These are phyloP conservation scores for Thunnus thynnus DNA, from an alignment of 2,113 vertebrate species.

Conservation along the genomic window DNA sequence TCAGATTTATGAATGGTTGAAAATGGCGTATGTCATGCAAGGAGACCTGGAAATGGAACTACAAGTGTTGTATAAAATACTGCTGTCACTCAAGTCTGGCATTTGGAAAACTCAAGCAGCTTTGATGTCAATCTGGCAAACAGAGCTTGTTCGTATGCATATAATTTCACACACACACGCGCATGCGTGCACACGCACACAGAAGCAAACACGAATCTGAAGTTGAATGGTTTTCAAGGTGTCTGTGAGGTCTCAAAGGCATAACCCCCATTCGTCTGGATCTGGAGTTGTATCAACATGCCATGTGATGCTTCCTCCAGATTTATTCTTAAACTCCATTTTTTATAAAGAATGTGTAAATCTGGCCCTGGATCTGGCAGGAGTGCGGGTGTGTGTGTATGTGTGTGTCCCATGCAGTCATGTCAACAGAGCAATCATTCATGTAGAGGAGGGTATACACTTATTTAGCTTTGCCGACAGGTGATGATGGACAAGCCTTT, in stretches of 20 bases:
- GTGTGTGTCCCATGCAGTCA: constrained; percentile 72
- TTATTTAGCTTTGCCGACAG: constrained; percentile 72
- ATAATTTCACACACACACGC: constrained; percentile 8
- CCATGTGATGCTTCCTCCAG: constrained; percentile 71
- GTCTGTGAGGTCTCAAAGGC: constrained; percentile 66
- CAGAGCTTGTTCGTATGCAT: constrained; percentile 1
- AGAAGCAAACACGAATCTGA: constrained; percentile 37
- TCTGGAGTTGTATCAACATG: constrained; percentile 67
- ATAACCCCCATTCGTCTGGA: constrained; percentile 62
- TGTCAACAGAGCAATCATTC: constrained; percentile 83
- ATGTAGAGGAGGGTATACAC: constrained; percentile 71
- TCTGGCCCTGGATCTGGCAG: constrained; percentile 55
- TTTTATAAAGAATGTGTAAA: constrained; percentile 72
- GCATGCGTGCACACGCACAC: constrained; percentile 12
- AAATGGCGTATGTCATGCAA: background rate
- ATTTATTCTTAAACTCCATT: constrained; percentile 68
- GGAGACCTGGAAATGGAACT: background rate
- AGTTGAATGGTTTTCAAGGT: constrained; percentile 76
- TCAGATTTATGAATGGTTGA: background rate
- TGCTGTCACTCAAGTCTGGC: constrained; percentile 28
- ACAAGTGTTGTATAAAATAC: background rate
- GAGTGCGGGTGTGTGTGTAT: constrained; percentile 33
- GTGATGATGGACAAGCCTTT: constrained; percentile 79
- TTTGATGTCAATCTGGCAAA: constrained; percentile 44
- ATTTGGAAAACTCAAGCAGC: constrained; percentile 5